Percentiles rank a stretch among this genome's conserved stretches.
phyloP scores from a whole-genome alignment of 2,888 invertebrate genomes.

The Mellilla xanthometata region DNA sequence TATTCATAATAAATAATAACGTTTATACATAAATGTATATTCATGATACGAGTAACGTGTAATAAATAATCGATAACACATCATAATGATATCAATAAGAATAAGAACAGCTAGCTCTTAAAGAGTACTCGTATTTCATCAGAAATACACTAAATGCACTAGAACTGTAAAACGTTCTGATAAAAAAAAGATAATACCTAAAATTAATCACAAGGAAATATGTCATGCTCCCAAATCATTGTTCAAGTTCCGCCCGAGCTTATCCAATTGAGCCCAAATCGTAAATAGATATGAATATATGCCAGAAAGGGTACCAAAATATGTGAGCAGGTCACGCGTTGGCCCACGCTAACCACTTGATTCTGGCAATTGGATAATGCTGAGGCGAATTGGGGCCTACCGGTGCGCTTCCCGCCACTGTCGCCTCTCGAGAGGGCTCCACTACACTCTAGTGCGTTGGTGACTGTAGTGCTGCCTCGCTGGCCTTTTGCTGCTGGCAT shows the following conservation, averaged over 20 bases:
- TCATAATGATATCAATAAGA: too few relatives aligned
- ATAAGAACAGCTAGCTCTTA: too few relatives aligned
- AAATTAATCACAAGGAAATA: background rate
- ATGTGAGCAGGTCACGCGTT: constrained; percentile 69
- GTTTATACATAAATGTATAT: too few relatives aligned
- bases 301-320: constrained; percentile 41
- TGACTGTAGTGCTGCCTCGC: constrained; percentile 35
- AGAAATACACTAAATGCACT: too few relatives aligned
- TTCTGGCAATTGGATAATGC: constrained; percentile 76
- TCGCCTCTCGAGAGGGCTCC: constrained; percentile 60
- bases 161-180: too few relatives aligned
- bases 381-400: constrained; percentile 74
- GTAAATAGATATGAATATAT: constrained; percentile 23
- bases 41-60: too few relatives aligned
- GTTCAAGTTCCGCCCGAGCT: background rate
- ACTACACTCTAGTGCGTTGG: constrained; percentile 39
- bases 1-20: too few relatives aligned
- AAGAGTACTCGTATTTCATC: too few relatives aligned
- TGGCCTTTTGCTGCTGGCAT: constrained; percentile 56
- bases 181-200: background rate
- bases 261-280: constrained; percentile 2
- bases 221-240: background rate
- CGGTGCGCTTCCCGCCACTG: constrained; percentile 65
- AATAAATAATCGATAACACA: too few relatives aligned
- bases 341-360: constrained; percentile 80